A percentile compares a stretch with the other conserved stretches of the same genome.
Conservation (phyloP, 2,888 invertebrate species). For the Polydrusus cervinus region DNA sequence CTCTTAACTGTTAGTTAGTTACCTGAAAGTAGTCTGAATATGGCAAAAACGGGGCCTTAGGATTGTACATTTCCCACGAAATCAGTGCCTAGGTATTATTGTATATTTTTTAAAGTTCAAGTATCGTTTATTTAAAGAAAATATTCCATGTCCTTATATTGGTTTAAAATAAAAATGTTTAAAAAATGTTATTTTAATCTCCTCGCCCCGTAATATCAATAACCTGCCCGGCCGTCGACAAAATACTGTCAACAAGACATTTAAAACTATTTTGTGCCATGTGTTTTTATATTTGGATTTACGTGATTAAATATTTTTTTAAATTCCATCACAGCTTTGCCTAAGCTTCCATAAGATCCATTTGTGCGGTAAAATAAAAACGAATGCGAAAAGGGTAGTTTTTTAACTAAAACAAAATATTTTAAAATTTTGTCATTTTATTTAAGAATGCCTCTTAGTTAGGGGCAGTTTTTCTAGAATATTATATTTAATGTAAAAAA, state of each 20-base stretch:
- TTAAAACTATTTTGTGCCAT: too few relatives aligned
- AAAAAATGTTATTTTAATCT: conserved; percentile 5
- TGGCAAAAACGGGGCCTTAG: conserved; percentile 42
- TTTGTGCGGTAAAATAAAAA: too few relatives aligned
- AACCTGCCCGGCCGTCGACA: too few relatives aligned
- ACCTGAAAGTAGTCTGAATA: conserved; percentile 16
- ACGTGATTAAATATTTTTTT: neutral
- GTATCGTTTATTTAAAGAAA: conserved; percentile 65
- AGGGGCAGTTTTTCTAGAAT: neutral
- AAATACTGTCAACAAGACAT: too few relatives aligned
- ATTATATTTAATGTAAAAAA: conserved; percentile 14
- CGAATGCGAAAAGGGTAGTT: neutral
- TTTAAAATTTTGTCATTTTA: neutral
- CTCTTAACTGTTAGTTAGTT: conserved; percentile 22
- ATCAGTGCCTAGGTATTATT: conserved; percentile 70
- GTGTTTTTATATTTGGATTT: too few relatives aligned
- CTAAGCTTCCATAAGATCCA: too few relatives aligned
- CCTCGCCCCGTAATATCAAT: too few relatives aligned
- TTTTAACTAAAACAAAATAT: neutral
- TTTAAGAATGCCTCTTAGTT: neutral
- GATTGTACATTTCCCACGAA: conserved; percentile 63
- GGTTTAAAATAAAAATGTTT: conserved; percentile 44
- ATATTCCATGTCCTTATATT: conserved; percentile 50
- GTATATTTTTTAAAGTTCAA: conserved; percentile 70
- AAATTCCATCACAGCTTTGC: too few relatives aligned